Evolutionary conservation across 2,797 vertebrate species (phyloP), one percentile per base, ranked within the genome.

Genomic region (Delichon dasypus): DNA sequence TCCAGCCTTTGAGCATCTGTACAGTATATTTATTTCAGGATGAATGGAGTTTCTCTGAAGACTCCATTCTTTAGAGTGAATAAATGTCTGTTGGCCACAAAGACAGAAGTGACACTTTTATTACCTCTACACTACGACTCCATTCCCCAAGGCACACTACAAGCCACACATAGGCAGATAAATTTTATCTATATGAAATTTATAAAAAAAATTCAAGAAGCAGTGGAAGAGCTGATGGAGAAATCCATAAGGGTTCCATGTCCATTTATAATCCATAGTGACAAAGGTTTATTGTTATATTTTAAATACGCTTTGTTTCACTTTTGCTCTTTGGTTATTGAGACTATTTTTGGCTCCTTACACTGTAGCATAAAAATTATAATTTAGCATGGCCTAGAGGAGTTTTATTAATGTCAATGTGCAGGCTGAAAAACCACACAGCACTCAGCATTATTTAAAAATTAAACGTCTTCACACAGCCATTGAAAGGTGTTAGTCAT

Each of bases 91-190:
- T 2, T 30, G 60, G 19, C 4, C 15, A 14, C 15, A 18, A 64
- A 61, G 36, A 20, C 7, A 61, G 26, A 58, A 50, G 17, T 5
- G 9, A 11, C 16, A 36, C 44, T 26, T 38, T 23, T 13, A 3
- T 7, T 7, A 3, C 12, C 51, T 30, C 38, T 13, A 2, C 13
- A 7, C 29, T 30, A 2, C 7, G 6, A 5, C 14, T 72, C 23
- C 12, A 8, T 9, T 25, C 27, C 36, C 16, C 36, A 51, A 60
- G 51, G 15, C 44, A 34, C 7, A 48, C 3, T 8, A 9, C 12
- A 10, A 72, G 11, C 2, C 22, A 40, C 16, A 8, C 0, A 0
- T 34, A 22, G 27, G n/a, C 16, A 79, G 57, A 55, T 13, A 4
- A 85, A 88, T n/a, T 62, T 36, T 18, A 55, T 7, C 10, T 7